Conservation (phyloP, 1,140 invertebrate genomes). For the Frieseomelitta varia region DNA sequence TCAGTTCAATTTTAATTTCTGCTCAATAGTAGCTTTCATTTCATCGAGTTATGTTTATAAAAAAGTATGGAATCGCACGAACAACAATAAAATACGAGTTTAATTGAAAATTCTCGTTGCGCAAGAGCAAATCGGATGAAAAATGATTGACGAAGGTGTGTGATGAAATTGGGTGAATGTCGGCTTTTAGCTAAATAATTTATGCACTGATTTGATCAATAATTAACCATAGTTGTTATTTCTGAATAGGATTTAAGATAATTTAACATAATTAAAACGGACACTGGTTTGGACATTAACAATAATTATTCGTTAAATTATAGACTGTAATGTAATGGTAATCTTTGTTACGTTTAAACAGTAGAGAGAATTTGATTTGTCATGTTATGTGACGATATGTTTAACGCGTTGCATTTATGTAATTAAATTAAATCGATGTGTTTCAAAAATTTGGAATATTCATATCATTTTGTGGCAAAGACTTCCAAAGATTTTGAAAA, state of each 20-base stretch:
- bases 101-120: not conserved
- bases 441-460: not conserved
- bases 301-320: conserved; percentile 4
- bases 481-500: no score
- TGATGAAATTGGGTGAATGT: not conserved
- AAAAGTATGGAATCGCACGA: no score
- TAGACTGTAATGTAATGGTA: no score
- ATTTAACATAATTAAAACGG: not conserved
- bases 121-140: not conserved
- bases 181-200: not conserved
- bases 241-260: no score
- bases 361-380: not conserved
- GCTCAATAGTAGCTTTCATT: no score
- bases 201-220: not conserved
- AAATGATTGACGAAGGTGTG: not conserved
- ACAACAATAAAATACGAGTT: not conserved
- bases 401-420: not conserved
- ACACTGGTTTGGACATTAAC: not conserved
- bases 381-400: not conserved
- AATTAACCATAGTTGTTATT: not conserved
- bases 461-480: not conserved
- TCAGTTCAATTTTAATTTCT: no score
- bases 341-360: not conserved
- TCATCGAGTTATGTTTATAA: no score
- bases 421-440: not conserved